phyloP scores from a whole-genome alignment of 2,113 vertebrate genomes.

The Ceyx margarethae region DNA sequence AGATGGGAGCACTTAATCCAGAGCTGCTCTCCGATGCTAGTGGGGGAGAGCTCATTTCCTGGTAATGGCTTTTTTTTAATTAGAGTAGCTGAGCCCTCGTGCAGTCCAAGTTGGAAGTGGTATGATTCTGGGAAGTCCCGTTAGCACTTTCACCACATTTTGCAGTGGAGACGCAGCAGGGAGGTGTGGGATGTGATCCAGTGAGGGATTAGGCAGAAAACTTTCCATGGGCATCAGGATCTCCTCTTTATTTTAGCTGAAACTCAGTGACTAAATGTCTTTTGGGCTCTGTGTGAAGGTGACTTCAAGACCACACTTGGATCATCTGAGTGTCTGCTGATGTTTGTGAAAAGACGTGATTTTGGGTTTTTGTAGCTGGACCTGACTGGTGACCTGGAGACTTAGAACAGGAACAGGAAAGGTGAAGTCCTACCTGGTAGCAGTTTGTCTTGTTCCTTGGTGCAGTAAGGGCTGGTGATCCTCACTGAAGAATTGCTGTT shows the following conservation, averaged over 20 bases:
- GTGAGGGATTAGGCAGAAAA: neutral
- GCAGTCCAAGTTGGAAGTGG: neutral
- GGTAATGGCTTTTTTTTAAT: neutral
- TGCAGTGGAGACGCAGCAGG: neutral
- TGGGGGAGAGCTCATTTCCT: neutral
- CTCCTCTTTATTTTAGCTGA: neutral
- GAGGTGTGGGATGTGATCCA: neutral
- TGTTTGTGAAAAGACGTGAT: neutral
- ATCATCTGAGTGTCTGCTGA: neutral
- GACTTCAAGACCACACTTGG: neutral
- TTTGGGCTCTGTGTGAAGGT: neutral
- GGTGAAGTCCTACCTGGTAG: neutral
- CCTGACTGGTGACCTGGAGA: neutral
- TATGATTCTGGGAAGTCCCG: fast-evolving
- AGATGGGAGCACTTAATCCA: neutral
- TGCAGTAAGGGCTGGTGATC: neutral
- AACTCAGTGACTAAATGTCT: neutral
- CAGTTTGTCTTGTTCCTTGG: neutral
- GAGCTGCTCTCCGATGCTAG: neutral
- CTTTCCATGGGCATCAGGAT: neutral
- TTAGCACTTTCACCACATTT: fast-evolving
- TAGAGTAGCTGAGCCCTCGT: neutral
- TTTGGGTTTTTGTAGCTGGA: neutral
- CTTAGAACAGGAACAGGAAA: neutral
- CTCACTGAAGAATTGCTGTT: neutral